These are phyloP conservation scores for Syngnathus acus DNA, from an alignment of 2,797 vertebrate species.

Conservation along the genomic window DNA sequence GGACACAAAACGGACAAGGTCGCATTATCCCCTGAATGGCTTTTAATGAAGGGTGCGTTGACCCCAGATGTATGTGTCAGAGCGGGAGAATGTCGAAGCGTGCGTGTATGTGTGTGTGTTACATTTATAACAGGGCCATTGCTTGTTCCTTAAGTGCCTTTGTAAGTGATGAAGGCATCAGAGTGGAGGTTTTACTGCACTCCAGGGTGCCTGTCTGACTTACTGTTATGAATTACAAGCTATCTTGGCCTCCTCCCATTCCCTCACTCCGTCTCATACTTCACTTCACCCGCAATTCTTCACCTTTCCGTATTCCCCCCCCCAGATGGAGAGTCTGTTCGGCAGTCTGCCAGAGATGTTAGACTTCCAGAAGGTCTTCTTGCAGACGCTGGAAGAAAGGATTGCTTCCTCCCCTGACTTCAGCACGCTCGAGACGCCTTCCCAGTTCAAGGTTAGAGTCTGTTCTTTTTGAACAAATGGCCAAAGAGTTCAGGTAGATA, in stretches of 20 bases:
- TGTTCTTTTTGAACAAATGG: not conserved
- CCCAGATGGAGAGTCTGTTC: constrained; percentile 93
- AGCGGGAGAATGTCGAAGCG: not conserved
- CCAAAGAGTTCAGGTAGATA: not conserved
- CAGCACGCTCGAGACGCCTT: constrained; percentile 82
- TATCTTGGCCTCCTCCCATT: constrained; percentile 18
- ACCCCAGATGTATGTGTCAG: constrained; percentile 11
- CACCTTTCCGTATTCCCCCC: not conserved
- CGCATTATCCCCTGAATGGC: constrained; percentile 20
- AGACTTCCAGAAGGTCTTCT: constrained; percentile 93
- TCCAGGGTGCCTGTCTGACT: constrained; percentile 26
- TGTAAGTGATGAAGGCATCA: constrained; percentile 44
- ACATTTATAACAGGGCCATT: constrained; percentile 9
- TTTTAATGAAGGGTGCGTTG: constrained; percentile 52
- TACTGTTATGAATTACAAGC: constrained; percentile 48
- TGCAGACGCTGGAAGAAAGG: constrained; percentile 92
- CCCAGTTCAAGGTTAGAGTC: constrained; percentile 82
- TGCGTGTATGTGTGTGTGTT: constrained; percentile 14
- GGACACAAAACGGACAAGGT: constrained; percentile 41
- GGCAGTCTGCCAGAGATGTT: constrained; percentile 96
- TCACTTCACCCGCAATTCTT: constrained; percentile 5
- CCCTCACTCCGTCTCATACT: not conserved
- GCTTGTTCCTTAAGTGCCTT: constrained; percentile 39
- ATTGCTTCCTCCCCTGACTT: constrained; percentile 87
- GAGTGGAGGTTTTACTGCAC: constrained; percentile 36